A percentile compares a stretch with the other conserved stretches of the same genome.
phyloP scores from a whole-genome alignment of 2,888 invertebrate species.

The Dione vanillae region DNA sequence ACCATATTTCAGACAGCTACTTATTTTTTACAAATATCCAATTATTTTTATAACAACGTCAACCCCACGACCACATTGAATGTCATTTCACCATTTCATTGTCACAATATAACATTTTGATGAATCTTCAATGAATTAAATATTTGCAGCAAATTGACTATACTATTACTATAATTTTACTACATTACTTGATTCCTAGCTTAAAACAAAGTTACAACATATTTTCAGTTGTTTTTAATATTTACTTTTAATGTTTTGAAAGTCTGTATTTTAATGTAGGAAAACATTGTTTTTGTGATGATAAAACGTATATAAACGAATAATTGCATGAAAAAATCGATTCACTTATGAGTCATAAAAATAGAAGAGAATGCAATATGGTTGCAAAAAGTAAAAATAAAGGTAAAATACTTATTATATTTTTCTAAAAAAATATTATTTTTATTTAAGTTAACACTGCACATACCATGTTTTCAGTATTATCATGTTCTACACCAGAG shows the following conservation, averaged over 20 bases:
- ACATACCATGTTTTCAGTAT: conserved; percentile 54
- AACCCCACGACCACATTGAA: not conserved
- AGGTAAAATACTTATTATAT: conserved; percentile 53
- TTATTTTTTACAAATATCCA: not conserved
- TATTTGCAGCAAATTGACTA: not conserved
- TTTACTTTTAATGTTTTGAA: not conserved
- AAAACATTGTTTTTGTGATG: conserved; percentile 12
- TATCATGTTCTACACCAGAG: conserved; percentile 76
- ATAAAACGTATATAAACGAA: conserved; percentile 7
- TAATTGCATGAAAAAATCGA: not conserved
- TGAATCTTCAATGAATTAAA: not conserved
- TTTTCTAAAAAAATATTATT: not conserved
- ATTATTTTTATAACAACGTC: not conserved
- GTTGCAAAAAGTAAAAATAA: conserved; percentile 68
- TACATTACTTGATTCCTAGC: not conserved
- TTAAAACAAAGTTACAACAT: not conserved
- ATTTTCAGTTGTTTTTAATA: not conserved
- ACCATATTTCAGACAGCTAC: not conserved
- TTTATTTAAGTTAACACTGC: not conserved
- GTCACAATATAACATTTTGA: not conserved
- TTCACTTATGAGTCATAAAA: conserved; percentile 59
- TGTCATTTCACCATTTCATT: not conserved
- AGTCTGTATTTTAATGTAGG: not conserved
- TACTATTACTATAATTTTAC: not conserved
- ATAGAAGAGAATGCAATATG: conserved; percentile 59